These are phyloP conservation scores for Caiman crocodilus DNA, from an alignment of 2,797 vertebrate genomes.

Conservation along the genomic window DNA sequence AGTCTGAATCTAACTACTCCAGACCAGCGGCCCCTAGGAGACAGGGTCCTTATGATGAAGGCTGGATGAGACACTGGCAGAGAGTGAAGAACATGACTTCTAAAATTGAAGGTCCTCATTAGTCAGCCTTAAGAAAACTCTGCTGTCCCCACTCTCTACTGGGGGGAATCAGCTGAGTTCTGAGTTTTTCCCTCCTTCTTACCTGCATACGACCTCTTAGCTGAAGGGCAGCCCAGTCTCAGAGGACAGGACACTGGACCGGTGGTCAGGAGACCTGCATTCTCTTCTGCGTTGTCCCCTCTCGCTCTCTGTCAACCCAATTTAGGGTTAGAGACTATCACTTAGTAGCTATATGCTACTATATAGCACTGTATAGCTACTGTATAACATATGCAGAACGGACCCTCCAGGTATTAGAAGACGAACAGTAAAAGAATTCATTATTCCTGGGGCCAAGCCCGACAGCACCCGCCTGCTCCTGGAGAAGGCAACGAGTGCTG, in stretches of 20 bases:
- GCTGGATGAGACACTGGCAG: background rate
- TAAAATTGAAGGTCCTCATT: too few species aligned
- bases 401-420: background rate
- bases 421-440: background rate
- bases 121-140: too few species aligned
- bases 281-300: background rate
- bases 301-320: background rate
- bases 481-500: background rate
- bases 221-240: too few species aligned
- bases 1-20: background rate
- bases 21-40: background rate
- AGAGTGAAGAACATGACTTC: background rate
- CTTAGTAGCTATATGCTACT: too few species aligned
- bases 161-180: too few species aligned
- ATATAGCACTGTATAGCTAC: too few species aligned
- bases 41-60: background rate
- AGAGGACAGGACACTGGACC: too few species aligned
- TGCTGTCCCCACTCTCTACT: too few species aligned
- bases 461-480: background rate
- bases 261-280: background rate
- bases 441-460: background rate
- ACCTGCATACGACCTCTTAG: too few species aligned
- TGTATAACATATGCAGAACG: too few species aligned
- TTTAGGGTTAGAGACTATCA: too few species aligned
- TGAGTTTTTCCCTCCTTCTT: too few species aligned